Conservation (phyloP, 2,888 invertebrate genomes). For the Patella depressa region DNA sequence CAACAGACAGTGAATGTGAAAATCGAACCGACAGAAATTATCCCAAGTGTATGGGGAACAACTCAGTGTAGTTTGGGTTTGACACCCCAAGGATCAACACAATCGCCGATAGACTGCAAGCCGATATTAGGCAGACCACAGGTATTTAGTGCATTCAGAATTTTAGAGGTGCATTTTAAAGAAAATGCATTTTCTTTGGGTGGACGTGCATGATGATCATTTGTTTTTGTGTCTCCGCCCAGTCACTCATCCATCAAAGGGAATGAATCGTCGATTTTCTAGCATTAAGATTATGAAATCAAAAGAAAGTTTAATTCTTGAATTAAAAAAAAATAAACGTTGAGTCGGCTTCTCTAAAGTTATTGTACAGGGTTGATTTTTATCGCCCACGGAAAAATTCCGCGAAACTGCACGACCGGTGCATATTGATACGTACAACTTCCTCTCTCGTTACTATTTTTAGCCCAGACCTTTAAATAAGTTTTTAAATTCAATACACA, state of each 20-base stretch:
- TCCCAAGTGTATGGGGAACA: background rate
- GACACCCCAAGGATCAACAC: conserved; percentile 39
- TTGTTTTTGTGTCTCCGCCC: conserved; percentile 13
- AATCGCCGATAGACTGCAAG: conserved; percentile 42
- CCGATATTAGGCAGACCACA: conserved; percentile 49
- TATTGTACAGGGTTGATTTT: too few relatives aligned
- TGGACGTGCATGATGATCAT: background rate
- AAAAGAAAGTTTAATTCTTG: too few relatives aligned
- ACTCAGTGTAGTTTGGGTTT: conserved; percentile 20
- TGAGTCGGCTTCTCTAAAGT: too few relatives aligned
- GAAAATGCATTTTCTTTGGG: conserved; percentile 1
- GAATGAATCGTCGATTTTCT: background rate
- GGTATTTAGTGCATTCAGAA: conserved; percentile 36
- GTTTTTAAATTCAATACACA: too few relatives aligned
- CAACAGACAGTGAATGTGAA: conserved; percentile 19
- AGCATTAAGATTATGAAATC: too few relatives aligned
- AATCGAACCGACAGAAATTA: conserved; percentile 35
- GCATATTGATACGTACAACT: too few relatives aligned
- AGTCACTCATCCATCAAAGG: background rate
- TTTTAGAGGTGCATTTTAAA: background rate
- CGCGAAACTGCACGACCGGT: too few relatives aligned
- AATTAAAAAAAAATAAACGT: too few relatives aligned
- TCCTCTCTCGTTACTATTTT: too few relatives aligned
- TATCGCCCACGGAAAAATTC: too few relatives aligned
- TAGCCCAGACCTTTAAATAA: too few relatives aligned